These are phyloP conservation scores for Tauraco erythrolophus DNA, from an alignment of 2,113 vertebrate species.

Conservation along the genomic window DNA sequence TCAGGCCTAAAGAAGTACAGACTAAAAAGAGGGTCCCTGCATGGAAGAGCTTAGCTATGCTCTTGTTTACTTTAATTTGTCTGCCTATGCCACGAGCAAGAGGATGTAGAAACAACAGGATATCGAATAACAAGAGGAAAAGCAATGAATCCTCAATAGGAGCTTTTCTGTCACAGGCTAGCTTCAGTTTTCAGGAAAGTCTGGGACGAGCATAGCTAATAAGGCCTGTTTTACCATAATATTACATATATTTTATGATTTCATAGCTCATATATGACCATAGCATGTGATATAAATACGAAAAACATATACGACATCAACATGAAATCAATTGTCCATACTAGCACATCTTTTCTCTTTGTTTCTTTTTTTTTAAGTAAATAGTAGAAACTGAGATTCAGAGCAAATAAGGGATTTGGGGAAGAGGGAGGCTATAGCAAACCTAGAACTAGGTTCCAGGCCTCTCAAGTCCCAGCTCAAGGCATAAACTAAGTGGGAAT, in stretches of 20 bases:
- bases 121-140: not conserved
- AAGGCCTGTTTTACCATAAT: not conserved
- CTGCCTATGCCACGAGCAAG: not conserved
- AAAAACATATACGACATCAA: not conserved
- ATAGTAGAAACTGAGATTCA: not conserved
- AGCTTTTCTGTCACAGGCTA: not conserved
- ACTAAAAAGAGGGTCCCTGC: not conserved
- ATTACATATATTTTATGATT: not conserved
- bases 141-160: not conserved
- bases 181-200: not conserved
- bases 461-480: not conserved
- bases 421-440: not conserved
- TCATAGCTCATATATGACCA: not conserved
- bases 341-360: not conserved
- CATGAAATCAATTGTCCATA: not conserved
- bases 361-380: not conserved
- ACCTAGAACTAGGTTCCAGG: constrained; percentile 58
- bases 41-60: not conserved
- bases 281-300: not conserved
- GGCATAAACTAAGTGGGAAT: not conserved
- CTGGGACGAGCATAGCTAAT: not conserved
- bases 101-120: not conserved
- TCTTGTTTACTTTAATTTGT: not conserved
- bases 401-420: not conserved
- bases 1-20: not conserved